Evolutionary conservation across 2,797 vertebrate genomes (phyloP), one percentile per base, ranked within the genome.

Genomic region (Balearica regulorum): DNA sequence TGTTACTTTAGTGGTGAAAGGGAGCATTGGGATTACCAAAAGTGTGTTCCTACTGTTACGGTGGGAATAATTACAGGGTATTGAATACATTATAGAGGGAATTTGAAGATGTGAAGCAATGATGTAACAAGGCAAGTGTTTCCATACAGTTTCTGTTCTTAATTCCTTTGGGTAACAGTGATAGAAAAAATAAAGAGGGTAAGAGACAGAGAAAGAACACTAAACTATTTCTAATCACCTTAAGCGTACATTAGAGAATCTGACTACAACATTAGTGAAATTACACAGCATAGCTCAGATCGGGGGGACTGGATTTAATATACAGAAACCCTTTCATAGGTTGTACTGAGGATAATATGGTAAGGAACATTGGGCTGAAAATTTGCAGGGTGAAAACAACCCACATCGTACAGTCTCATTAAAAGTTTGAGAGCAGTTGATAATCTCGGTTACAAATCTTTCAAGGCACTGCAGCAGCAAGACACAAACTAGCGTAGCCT

Each of bases 181-280:
- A 79, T 28, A 89, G 72, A 83, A 96, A 94, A 95, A 77, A 78
- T 86, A 93, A 95, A 92, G 84, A 51, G 46, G 37, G 78, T 91
- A 83, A 75, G 84, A 96, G 95, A 92, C 91, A 92, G 76, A 92
- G 91, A 88, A 80, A 93, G 96, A 95, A 93, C 71, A 93, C 86
- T 80, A 83, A 96, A 92, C 83, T 89, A 96, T 84, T 96, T 97
- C 94, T 96, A 92, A 94, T 97, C 89, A 92, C 77, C 77, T 92
- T 89, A 96, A 95, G 81, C 76, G 61, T 88, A 91, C 92, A 68
- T 95, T 83, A 83, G 83, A 96, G 95, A 80, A 82, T 90, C 81
- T 92, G 95, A 93, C 84, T 92, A 83, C 84, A 96, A 91, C 73
- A 84, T 95, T 86, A 96, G 88, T 69, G 91, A 97, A 97, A 97